A percentile compares a stretch with the other conserved stretches of the same genome.
These are phyloP conservation scores for Mesoligia furuncula DNA, from an alignment of 2,888 invertebrate species.

Conservation along the genomic window DNA sequence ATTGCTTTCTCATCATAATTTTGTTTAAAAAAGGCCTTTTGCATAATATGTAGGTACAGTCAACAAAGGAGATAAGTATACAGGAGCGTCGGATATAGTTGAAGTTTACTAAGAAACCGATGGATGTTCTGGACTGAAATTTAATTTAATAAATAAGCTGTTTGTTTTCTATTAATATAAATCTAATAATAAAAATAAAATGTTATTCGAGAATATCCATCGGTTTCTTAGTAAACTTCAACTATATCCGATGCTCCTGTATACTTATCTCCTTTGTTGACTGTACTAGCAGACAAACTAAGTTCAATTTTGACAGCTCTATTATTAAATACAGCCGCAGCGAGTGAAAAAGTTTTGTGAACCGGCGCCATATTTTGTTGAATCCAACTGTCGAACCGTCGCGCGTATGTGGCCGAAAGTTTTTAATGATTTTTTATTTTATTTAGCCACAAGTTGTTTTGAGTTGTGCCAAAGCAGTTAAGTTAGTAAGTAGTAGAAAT, in stretches of 20 bases:
- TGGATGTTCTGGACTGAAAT: too few species aligned
- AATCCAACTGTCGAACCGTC: constrained; percentile 38
- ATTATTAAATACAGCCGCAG: constrained; percentile 16
- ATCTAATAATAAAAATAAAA: too few species aligned
- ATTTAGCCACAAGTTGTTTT: constrained; percentile 25
- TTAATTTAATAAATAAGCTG: too few species aligned
- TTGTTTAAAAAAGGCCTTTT: not conserved
- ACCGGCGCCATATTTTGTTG: constrained; percentile 49
- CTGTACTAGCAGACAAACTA: not conserved
- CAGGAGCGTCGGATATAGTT: too few species aligned
- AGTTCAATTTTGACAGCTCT: constrained; percentile 8
- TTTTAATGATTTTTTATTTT: constrained; percentile 44
- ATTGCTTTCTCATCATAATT: not conserved
- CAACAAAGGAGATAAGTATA: too few species aligned
- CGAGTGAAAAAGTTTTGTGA: constrained; percentile 50
- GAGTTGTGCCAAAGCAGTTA: constrained; percentile 2
- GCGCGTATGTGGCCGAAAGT: constrained; percentile 22
- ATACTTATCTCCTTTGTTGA: too few species aligned
- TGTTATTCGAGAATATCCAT: too few species aligned
- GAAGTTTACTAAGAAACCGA: too few species aligned
- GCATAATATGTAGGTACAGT: too few species aligned
- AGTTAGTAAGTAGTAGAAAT: not conserved
- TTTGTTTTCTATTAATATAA: too few species aligned
- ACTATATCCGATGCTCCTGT: too few species aligned
- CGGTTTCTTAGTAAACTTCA: too few species aligned